A percentile compares a stretch with the other conserved stretches of the same genome.
These are phyloP conservation scores for Alosa alosa DNA, from an alignment of 2,113 vertebrate genomes.

Conservation along the genomic window DNA sequence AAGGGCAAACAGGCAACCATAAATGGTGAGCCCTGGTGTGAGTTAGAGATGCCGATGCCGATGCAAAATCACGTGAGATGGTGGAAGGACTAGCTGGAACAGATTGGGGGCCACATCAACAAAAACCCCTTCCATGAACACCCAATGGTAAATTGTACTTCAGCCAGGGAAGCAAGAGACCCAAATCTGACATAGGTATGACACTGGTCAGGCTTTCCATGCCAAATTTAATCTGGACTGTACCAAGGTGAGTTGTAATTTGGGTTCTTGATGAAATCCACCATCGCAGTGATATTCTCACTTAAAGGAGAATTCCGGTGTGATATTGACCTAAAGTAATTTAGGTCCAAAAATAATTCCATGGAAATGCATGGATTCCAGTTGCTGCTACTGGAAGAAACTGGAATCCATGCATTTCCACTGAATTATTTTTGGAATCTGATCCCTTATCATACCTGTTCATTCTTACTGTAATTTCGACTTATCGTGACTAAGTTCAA, in stretches of 20 bases:
- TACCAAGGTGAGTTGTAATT: neutral
- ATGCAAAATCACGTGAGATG: neutral
- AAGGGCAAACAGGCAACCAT: too few relatives aligned
- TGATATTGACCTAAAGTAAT: too few relatives aligned
- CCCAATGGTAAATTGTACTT: neutral
- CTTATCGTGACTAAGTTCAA: too few relatives aligned
- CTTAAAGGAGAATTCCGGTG: too few relatives aligned
- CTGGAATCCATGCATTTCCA: too few relatives aligned
- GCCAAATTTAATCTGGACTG: neutral
- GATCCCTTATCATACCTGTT: too few relatives aligned
- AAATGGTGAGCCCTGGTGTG: neutral
- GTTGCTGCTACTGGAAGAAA: too few relatives aligned
- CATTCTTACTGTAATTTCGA: too few relatives aligned
- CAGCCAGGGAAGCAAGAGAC: neutral
- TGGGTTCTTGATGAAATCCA: neutral
- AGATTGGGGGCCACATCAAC: neutral
- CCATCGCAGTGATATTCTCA: neutral
- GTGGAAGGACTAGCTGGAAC: neutral
- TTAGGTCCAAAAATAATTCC: too few relatives aligned
- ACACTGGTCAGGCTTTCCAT: neutral
- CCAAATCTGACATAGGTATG: neutral
- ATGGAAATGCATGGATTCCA: too few relatives aligned
- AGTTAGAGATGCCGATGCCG: neutral
- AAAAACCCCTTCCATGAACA: neutral
- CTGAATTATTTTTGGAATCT: too few relatives aligned